Evolutionary conservation across 37 sponge, comb jelly and placozoan genomes (phyloP), one percentile per base, ranked within the genome.

Genomic region (Aphrocallistes beatrix): DNA sequence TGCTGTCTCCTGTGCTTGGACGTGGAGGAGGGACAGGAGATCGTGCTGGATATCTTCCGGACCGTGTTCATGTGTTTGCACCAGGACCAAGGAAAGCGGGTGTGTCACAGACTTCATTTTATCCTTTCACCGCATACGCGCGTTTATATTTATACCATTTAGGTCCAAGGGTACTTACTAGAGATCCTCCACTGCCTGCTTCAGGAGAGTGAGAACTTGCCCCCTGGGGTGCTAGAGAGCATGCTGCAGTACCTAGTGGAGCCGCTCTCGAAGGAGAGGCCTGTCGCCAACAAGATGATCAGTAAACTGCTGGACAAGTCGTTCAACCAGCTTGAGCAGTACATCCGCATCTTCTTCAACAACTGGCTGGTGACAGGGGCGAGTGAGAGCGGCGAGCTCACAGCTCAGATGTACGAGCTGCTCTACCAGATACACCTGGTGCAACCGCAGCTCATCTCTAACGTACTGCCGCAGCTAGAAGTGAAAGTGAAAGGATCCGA

Each of bases 311-410:
- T 60, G 75, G 75, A 60, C 3, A 60, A 60, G 34, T 60, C 75
- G 28, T 60, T 60, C 75, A 60, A 60, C 34, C 75, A 60, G 75
- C 75, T 60, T 19, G 75, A 60, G 75, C 75, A 60, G 34, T 60
- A 60, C 75, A 60, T 60, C 34, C 75, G 75, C 34, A 60, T 60
- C 75, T 60, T 60, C 75, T 60, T 60, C 75, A 60, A 60, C 75
- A 60, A 60, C 34, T 60, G 75, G 75, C 75, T 60, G 75, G 75
- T 60, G 17, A 60, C 75, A 13, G 75, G 75, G 6, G n/a, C 17
- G 17, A 60, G n/a, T 13, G 75, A 60, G 75, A 60, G 75, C 75
- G 75, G 75, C 6, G 75, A 60, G 75, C 34, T 60, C 32, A 25
- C 75, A 60, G 21, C 75, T 3, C 75, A 60, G 75, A 60, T 60